Base-by-base conservation (phyloP, 2,888 invertebrate species). In the Scaptomyza tumidula region DNA sequence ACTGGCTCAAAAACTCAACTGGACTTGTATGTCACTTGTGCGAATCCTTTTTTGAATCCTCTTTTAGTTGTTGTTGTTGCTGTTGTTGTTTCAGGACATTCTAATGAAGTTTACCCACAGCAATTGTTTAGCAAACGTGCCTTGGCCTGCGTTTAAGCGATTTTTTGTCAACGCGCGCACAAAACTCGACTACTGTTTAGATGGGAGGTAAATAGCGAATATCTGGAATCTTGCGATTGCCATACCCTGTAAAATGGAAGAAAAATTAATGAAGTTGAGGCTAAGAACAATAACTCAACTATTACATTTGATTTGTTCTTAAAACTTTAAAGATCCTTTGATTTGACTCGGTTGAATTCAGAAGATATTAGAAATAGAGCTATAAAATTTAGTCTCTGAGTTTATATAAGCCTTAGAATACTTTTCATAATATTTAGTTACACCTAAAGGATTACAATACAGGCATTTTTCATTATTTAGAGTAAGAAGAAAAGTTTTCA, bases 71-170 rank as follows among this genome's bases (percentile, higher is more conserved):
- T n/a, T n/a, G 50, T 52, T 61, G 46, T 54, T 77, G 66, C 50
- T 70, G 68, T 50, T 75, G 77, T 71, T 84, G 72, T 63, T 58
- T 61, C 57, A 68, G 65, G 73, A 85, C 82, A 85, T 85, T 85
- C 89, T 90, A 90, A 90, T 90, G 90, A 90, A 90, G 90, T 89
- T 90, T 90, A 89, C 90, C 88, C 81, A 86, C 88, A 86, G 89
- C 90, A 83, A 87, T 90, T 90, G 90, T 90, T 90, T 90, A 90
- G 89, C 88, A 90, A 90, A 90, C 90, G 90, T 90, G 90, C 90
- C 89, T 90, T 89, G 87, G 84, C 88, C 85, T 82, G 81, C 87
- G 84, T 89, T 90, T 71, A 83, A 88, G 76, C 78, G 87, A 80
- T 85, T 88, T 82, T 83, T 84, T 83, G 82, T 81, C 81, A 86